phyloP scores from a whole-genome alignment of 2,113 vertebrate species.

The Leucopsar rothschildi region DNA sequence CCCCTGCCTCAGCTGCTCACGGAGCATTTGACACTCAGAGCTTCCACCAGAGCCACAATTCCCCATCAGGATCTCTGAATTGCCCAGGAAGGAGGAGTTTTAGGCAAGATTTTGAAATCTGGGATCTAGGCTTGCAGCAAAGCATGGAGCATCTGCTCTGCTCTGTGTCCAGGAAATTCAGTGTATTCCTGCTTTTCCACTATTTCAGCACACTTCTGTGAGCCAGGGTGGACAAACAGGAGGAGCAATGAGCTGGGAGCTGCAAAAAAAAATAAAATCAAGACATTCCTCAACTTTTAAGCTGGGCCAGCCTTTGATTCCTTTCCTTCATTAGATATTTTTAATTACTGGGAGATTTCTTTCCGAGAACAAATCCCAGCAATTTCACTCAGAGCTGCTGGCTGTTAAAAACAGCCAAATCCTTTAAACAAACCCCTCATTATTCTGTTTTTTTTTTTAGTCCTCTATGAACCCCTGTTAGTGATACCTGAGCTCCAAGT shows the following conservation, averaged over 20 bases:
- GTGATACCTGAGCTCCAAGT: constrained; percentile 80
- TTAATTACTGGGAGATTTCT: neutral
- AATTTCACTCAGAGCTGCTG: neutral
- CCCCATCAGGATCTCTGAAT: neutral
- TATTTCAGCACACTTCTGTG: constrained; percentile 83
- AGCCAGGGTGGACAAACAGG: constrained; percentile 76
- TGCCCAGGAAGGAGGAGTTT: neutral
- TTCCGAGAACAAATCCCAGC: neutral
- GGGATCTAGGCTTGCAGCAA: neutral
- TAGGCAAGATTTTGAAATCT: neutral
- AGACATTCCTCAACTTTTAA: neutral
- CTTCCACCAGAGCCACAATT: neutral
- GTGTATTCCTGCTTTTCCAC: neutral
- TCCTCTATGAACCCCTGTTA: neutral
- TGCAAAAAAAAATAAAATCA: constrained; percentile 45
- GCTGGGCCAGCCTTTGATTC: neutral
- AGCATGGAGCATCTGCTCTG: neutral
- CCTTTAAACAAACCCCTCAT: neutral
- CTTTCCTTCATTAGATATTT: neutral
- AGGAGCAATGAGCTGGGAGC: constrained; percentile 78
- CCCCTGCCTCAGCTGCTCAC: neutral
- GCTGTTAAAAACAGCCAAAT: neutral
- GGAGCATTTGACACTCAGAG: neutral
- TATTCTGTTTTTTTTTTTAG: neutral
- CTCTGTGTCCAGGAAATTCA: neutral